These are phyloP conservation scores for Sylvia atricapilla DNA, from an alignment of 2,113 vertebrate species.

Conservation along the genomic window DNA sequence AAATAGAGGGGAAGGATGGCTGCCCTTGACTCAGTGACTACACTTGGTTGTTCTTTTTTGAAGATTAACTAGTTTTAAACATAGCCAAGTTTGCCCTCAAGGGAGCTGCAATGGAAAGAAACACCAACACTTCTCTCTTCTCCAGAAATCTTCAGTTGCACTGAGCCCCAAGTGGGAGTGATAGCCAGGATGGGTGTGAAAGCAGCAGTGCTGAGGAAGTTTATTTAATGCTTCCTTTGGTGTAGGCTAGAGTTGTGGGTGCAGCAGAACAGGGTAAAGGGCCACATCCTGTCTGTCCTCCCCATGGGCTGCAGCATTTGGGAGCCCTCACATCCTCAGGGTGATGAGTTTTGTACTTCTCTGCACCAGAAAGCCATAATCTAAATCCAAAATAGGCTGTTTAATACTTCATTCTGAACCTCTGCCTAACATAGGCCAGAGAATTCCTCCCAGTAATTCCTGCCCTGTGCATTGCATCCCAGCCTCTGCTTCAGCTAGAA, in stretches of 20 bases:
- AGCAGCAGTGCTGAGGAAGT: neutral
- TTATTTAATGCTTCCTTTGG: neutral
- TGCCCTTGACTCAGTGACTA: neutral
- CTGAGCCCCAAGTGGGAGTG: neutral
- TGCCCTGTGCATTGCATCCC: neutral
- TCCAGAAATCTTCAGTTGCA: neutral
- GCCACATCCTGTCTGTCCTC: neutral
- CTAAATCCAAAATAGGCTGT: neutral
- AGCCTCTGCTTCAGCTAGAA: neutral
- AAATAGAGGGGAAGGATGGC: neutral
- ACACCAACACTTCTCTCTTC: neutral
- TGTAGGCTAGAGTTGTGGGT: neutral
- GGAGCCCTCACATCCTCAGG: neutral
- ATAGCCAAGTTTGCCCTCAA: neutral
- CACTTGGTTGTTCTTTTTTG: neutral
- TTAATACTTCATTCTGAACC: neutral
- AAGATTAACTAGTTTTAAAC: neutral
- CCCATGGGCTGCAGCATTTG: neutral
- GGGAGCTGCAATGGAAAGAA: neutral
- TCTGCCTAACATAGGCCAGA: neutral
- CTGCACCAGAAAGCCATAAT: neutral
- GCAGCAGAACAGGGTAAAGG: neutral
- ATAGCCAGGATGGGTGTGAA: neutral
- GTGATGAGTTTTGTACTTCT: neutral
- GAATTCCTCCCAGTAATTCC: neutral